Evolutionary conservation across 2,113 vertebrate species (phyloP).

Genomic region (Labeo catla): DNA sequence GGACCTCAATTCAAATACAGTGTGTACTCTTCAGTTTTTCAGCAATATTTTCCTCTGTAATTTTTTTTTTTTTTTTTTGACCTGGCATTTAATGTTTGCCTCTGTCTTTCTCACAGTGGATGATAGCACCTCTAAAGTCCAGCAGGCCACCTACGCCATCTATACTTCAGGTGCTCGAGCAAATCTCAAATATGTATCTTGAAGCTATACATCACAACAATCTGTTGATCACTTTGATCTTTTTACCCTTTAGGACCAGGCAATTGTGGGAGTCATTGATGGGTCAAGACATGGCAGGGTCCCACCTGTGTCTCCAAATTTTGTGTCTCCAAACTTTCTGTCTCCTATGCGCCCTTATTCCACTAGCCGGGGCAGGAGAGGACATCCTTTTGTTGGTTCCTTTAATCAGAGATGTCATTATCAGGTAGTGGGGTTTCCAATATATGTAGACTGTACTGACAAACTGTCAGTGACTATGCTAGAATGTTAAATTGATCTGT

Average conservation of each 20-base stretch:
- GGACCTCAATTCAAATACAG: constrained; percentile 66
- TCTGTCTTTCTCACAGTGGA: constrained; percentile 57
- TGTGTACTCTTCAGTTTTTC: constrained; percentile 46
- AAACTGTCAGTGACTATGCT: no score
- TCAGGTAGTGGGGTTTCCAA: constrained; percentile 71
- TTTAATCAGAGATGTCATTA: constrained; percentile 72
- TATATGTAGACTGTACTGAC: background rate
- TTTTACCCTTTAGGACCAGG: constrained; percentile 75
- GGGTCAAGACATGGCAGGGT: constrained; percentile 65
- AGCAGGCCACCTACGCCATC: constrained; percentile 61
- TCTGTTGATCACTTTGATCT: background rate
- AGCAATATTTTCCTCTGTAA: background rate
- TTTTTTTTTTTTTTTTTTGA: background rate
- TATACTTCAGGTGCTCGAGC: constrained; percentile 72
- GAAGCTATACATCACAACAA: background rate
- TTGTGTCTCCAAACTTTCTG: constrained; percentile 68
- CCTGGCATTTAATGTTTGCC: background rate
- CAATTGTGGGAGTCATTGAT: constrained; percentile 81
- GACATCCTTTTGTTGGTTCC: constrained; percentile 65
- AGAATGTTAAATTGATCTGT: background rate
- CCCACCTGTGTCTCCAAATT: constrained; percentile 62
- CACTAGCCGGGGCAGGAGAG: constrained; percentile 63
- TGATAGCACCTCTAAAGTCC: constrained; percentile 63
- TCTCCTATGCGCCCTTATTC: constrained; percentile 67
- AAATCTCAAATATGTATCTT: background rate